Evolutionary conservation across 2,888 invertebrate species (phyloP).

Genomic region (Ceratothoa steindachneri): DNA sequence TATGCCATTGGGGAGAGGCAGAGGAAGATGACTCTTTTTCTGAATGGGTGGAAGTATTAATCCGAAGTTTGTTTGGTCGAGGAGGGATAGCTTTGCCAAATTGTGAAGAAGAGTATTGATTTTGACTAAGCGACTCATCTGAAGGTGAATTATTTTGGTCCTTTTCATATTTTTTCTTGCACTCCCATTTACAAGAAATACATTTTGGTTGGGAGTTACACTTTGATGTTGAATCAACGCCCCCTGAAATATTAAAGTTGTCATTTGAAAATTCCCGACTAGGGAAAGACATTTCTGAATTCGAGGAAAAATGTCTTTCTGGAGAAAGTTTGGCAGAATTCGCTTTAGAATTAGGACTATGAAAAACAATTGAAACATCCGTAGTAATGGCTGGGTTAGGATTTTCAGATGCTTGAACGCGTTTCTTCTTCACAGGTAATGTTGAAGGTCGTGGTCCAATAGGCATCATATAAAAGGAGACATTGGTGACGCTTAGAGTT

Average conservation of each 20-base stretch:
- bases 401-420: neutral
- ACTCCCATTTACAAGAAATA: neutral
- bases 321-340: neutral
- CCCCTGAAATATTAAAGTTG: neutral
- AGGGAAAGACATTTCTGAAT: neutral
- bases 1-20: neutral
- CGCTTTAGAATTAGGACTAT: no score
- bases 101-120: neutral
- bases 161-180: neutral
- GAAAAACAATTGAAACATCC: neutral
- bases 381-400: neutral
- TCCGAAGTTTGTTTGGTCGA: neutral
- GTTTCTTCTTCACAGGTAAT: neutral
- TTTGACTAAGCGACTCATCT: neutral
- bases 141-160: neutral
- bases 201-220: neutral
- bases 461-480: constrained; percentile 1
- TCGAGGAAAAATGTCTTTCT: neutral
- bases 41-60: neutral
- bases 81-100: neutral
- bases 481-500: neutral
- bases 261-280: neutral
- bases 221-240: neutral
- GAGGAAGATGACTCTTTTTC: neutral
- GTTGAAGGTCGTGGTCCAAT: neutral